Evolutionary conservation across 2,888 invertebrate species (phyloP).

Genomic region (Drosophila greeni): DNA sequence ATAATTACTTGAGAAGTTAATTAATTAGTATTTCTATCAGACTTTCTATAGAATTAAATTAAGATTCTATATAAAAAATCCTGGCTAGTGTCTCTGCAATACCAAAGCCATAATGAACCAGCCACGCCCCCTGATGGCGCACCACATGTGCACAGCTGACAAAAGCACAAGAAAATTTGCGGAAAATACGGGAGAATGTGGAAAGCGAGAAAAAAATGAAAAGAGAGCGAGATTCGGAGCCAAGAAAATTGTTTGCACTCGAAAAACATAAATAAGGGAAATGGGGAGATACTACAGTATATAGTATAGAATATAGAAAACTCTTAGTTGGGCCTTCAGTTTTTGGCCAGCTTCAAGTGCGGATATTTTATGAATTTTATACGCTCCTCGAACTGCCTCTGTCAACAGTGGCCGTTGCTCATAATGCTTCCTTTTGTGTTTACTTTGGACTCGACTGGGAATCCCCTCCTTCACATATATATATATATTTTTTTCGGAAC

Average conservation of each 20-base stretch:
- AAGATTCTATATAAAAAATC: neutral
- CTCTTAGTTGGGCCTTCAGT: conserved; percentile 20
- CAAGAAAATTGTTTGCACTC: conserved; percentile 48
- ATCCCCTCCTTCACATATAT: conserved; percentile 4
- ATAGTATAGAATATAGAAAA: conserved; percentile 31
- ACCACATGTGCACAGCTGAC: conserved; percentile 71
- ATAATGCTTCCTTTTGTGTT: conserved; percentile 18
- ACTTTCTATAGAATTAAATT: neutral
- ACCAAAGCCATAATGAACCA: conserved; percentile 32
- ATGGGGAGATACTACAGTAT: conserved; percentile 24
- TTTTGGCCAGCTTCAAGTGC: conserved; percentile 55
- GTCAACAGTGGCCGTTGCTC: conserved; percentile 2
- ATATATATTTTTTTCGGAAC: conserved; percentile 5
- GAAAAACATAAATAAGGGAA: conserved; percentile 43
- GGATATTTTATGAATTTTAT: conserved; percentile 74
- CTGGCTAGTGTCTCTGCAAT: conserved; percentile 13
- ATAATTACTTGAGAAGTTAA: neutral
- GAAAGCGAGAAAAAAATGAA: neutral
- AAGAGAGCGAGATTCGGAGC: conserved; percentile 17
- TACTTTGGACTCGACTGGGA: conserved; percentile 25
- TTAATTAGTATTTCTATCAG: neutral
- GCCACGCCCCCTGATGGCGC: conserved; percentile 19
- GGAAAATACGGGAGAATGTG: conserved; percentile 10
- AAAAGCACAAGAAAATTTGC: conserved; percentile 49
- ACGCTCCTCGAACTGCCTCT: conserved; percentile 63